These are phyloP conservation scores for Goniozus legneri DNA, from an alignment of 1,140 invertebrate genomes.

Conservation along the genomic window DNA sequence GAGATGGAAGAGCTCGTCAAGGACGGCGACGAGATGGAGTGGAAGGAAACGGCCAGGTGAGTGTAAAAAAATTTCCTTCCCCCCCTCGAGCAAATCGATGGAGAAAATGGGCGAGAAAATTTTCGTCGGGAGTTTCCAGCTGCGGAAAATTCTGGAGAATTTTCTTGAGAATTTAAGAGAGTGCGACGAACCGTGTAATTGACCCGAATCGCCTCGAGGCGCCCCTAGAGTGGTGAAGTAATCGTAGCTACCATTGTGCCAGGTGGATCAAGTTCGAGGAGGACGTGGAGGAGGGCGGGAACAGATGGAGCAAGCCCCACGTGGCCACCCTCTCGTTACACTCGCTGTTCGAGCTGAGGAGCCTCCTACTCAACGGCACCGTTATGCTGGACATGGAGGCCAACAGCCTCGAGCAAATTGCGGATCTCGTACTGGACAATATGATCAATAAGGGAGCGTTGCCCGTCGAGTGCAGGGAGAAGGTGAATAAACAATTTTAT, in stretches of 20 bases:
- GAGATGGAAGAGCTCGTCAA: slow-evolving; percentile 92
- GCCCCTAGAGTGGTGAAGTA: too few relatives aligned
- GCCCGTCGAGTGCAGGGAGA: slow-evolving; percentile 71
- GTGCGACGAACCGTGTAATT: too few relatives aligned
- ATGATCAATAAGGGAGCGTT: slow-evolving; percentile 81
- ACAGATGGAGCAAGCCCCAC: slow-evolving; percentile 92
- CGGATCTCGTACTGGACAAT: slow-evolving; percentile 88
- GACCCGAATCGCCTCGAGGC: too few relatives aligned
- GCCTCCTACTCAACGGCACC: slow-evolving; percentile 81
- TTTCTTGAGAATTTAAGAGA: too few relatives aligned
- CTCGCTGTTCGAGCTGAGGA: slow-evolving; percentile 85
- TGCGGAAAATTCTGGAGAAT: too few relatives aligned
- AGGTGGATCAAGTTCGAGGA: slow-evolving; percentile 96
- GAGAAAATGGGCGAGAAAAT: too few relatives aligned
- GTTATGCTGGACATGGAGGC: slow-evolving; percentile 92
- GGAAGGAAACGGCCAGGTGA: slow-evolving; percentile 93
- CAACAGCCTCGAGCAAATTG: slow-evolving; percentile 76
- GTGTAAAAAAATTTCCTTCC: too few relatives aligned
- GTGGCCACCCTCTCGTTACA: slow-evolving; percentile 89
- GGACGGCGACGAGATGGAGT: slow-evolving; percentile 86
- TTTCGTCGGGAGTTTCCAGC: too few relatives aligned
- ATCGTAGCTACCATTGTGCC: too few relatives aligned
- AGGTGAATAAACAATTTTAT: slow-evolving; percentile 61
- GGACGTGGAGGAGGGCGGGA: slow-evolving; percentile 91
- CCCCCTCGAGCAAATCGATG: too few relatives aligned